Evolutionary conservation across 1,140 invertebrate species (phyloP), one percentile per base, ranked within the genome.

Genomic region (Drosophila kikkawai): DNA sequence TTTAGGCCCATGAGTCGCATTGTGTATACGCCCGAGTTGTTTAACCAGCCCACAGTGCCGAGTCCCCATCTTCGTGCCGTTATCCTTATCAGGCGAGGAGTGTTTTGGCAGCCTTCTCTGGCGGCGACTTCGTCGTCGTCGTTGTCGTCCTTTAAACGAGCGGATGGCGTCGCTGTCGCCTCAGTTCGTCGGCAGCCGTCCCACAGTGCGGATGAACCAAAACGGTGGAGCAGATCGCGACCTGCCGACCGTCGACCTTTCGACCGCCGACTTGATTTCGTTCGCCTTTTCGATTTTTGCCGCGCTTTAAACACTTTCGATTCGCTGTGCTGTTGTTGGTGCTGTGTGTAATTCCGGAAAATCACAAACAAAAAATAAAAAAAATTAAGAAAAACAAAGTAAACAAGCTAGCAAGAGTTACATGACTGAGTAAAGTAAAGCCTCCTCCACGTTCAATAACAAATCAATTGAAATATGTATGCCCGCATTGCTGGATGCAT

Each of bases 141-240:
- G 64, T 57, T 53, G 70, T 83, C 83, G 77, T 84, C 84, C 80
- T 86, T 81, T 83, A 77, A 83, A 86, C 80, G 83, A 83, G 29
- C 45, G 42, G 65, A 53, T 48, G 48, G 55, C 64, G 45, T 65
- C 60, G 66, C 47, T 45, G 51, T 50, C 74, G 74, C 51, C 42
- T 84, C 75, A 91, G 88, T 91, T 91, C 74, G 88, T 74, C 88
- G 79, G 75, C 84, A 88, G 86, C 80, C 81, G 88, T 88, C 85
- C 79, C 79, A 75, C 81, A 80, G 88, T 79, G 75, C 79, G 88
- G 90, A 91, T 79, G 70, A 67, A 48, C 47, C 79, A 80, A 68
- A 50, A 51, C 76, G 63, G 66, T 47, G 70, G 60, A 59, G 42
- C 75, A 57, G 57, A 41, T 32, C 67, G 47, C 56, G 47, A 34